These are phyloP conservation scores for Heliconius cydno DNA, from an alignment of 2,888 invertebrate species.

Conservation along the genomic window DNA sequence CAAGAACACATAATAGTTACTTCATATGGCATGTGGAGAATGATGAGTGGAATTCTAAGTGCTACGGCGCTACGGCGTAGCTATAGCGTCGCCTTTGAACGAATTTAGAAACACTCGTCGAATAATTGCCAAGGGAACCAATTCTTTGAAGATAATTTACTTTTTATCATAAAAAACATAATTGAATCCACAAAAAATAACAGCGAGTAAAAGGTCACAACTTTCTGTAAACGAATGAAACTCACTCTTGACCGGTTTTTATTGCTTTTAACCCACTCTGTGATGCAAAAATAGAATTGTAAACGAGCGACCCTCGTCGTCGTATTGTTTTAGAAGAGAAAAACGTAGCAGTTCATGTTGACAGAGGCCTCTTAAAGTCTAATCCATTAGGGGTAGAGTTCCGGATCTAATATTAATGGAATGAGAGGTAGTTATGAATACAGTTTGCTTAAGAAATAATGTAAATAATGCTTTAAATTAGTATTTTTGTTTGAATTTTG, in stretches of 20 bases:
- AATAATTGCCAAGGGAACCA: not conserved
- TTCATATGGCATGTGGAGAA: not conserved
- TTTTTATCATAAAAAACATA: not conserved
- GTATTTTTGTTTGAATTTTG: not conserved
- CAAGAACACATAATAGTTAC: not conserved
- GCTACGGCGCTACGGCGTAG: slow-evolving; percentile 3
- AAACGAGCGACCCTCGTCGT: slow-evolving; percentile 29
- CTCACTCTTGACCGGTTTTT: slow-evolving; percentile 28
- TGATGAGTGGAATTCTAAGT: slow-evolving; percentile 2
- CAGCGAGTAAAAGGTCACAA: not conserved
- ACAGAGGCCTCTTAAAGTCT: slow-evolving; percentile 27
- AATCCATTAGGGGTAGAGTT: slow-evolving; percentile 23
- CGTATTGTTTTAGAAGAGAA: slow-evolving; percentile 27
- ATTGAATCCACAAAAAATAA: not conserved
- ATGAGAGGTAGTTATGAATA: not conserved
- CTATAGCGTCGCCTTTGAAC: not conserved
- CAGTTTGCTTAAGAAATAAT: not conserved
- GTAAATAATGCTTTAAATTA: not conserved
- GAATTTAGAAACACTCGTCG: not conserved
- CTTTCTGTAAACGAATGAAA: slow-evolving; percentile 9
- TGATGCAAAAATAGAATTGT: slow-evolving; percentile 31
- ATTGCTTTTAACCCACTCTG: slow-evolving; percentile 28
- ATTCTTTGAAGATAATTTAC: not conserved
- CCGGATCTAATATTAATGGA: slow-evolving; percentile 5
- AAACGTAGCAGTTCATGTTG: slow-evolving; percentile 30